Evolutionary conservation across 2,888 invertebrate genomes (phyloP), one percentile per base, ranked within the genome.

Genomic region (Nomada goodeniana): DNA sequence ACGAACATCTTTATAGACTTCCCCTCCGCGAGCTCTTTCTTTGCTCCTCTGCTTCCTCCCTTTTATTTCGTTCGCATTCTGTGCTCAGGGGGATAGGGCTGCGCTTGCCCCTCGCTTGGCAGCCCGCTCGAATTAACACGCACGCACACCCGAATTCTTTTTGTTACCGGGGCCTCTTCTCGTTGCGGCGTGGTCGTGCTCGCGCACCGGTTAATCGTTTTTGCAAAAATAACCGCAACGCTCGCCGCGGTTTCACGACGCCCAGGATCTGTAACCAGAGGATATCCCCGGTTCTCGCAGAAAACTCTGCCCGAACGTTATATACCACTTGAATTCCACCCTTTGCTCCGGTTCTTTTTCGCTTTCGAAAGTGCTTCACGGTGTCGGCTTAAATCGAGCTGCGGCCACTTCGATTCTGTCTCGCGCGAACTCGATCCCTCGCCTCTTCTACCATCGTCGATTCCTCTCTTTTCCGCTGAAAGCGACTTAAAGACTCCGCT

Each of bases 1-100:
- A 84, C 86, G 77, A 90, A 91, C 85, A 83, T 89, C 89, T 90
- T 89, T 89, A 90, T 90, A 87, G 83, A 83, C 88, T 81, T 80
- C 76, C 83, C 82, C 84, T 68, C 4, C 47, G 53, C 59, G 52
- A 26, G 61, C 65, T 67, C 26, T 11, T 23, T 1, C 23, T n/a
- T 29, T 0, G 20, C 20, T 13, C 15, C 15, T 20, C 9, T 5
- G 7, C 26, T 47, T 15, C 29, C 23, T 18, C 55, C n/a, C 60
- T 60, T 42, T 44, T 65, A 50, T 64, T 42, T 29, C 69, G 47
- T 42, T 76, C 59, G 65, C 55, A 52, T 80, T 63, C 53, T n/a
- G 10, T 2, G 29, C 59, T 18, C 4, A 23, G 0, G 50, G 44
- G 11, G 60, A 26, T 23, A 23, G 23, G 23, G 36, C 61, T 36